Conservation (phyloP, 2,113 vertebrate species). For the Bothrops jararaca region DNA sequence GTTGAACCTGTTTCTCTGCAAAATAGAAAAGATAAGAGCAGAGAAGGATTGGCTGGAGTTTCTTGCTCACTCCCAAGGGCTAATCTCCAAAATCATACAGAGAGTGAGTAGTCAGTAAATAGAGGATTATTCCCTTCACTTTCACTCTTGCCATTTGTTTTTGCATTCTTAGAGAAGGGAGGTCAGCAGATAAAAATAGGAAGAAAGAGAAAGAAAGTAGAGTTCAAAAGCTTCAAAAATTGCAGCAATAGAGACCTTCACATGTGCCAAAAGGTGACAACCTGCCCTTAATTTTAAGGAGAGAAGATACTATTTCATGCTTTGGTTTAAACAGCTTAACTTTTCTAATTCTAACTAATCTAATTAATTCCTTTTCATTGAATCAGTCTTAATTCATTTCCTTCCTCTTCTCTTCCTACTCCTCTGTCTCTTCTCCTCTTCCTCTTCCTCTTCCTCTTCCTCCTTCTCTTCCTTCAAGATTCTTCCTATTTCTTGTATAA, state of each 20-base stretch:
- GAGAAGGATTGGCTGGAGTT: background rate
- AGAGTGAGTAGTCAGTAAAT: background rate
- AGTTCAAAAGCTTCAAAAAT: background rate
- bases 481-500: background rate
- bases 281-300: background rate
- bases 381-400: conserved; percentile 32
- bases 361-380: conserved; percentile 42
- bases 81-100: background rate
- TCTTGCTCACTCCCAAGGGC: background rate
- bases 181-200: background rate
- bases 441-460: background rate
- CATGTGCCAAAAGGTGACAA: background rate
- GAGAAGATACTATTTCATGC: conserved; percentile 27
- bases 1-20: background rate
- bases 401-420: background rate
- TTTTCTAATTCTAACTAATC: background rate
- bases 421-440: background rate
- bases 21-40: background rate
- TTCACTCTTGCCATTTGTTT: background rate
- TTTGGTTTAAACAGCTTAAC: conserved; percentile 44
- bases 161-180: background rate
- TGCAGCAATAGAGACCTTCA: background rate
- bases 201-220: background rate
- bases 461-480: background rate
- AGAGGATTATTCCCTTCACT: background rate